Evolutionary conservation across 1,140 invertebrate species (phyloP), one percentile per base, ranked within the genome.

Genomic region (Cryptotermes secundus): DNA sequence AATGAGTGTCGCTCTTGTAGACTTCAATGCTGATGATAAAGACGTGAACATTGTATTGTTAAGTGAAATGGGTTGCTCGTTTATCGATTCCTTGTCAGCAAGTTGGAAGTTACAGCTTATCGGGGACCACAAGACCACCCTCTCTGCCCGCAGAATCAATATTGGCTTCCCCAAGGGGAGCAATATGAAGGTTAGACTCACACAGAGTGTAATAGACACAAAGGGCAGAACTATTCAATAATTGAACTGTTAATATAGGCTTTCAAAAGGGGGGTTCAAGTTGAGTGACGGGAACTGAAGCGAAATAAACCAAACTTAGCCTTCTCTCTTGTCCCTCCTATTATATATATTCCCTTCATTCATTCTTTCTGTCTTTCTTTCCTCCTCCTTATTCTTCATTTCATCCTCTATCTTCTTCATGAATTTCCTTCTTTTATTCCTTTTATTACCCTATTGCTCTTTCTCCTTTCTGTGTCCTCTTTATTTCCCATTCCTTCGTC

Each of bases 81-180:
- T n/a, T 72, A 72, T 72, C n/a, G 59, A 72, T 72, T 72, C 9
- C 59, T 26, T 31, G 59, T 72, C 59, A 72, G 59, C 59, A 72
- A 72, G 59, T 72, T n/a, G 59, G 26, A 72, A 72, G 59, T 31
- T 72, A 10, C 26, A 72, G n/a, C 59, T 72, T 72, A 72, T 72
- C 59, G 26, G 59, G 31, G 26, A 72, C 59, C 59, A n/a, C 59
- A 72, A 72, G 6, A 31, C 59, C 59, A 72, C 59, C 59, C 59
- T 26, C 31, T n/a, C n/a, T n/a, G 31, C 31, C 59, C 59, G 12
- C 59, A n/a, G 59, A 72, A 72, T 72, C 59, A 72, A 72, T 72
- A 72, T 72, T 72, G 59, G 59, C 59, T 72, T 72, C 59, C 59
- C 59, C 31, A 31, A 72, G 26, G 59, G 59, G n/a, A 31, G 59